These are phyloP conservation scores for Argentina silus DNA, from an alignment of 2,797 vertebrate species.

Conservation along the genomic window DNA sequence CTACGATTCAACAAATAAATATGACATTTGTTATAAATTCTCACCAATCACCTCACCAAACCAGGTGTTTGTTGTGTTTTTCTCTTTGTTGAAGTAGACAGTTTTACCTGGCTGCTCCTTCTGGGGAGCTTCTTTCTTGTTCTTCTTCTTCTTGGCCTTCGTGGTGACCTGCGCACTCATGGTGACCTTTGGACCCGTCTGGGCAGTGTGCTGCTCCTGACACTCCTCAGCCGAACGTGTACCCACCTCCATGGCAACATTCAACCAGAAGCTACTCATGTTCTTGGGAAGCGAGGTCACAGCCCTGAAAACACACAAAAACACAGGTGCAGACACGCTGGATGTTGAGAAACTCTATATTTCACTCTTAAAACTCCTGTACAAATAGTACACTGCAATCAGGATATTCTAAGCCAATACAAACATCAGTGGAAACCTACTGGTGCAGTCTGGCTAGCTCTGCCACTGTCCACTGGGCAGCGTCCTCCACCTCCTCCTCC, in stretches of 20 bases:
- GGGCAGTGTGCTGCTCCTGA: constrained; percentile 73
- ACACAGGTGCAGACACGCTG: constrained; percentile 7
- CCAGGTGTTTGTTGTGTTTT: too few relatives aligned
- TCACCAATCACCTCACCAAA: neutral
- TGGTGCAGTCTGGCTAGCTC: constrained; percentile 70
- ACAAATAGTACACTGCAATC: neutral
- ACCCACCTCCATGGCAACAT: constrained; percentile 83
- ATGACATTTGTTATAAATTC: neutral
- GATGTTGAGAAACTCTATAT: neutral
- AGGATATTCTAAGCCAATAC: neutral
- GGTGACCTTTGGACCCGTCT: constrained; percentile 7
- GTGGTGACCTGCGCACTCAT: constrained; percentile 24
- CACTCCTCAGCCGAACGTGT: constrained; percentile 87
- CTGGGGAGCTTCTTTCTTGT: constrained; percentile 17
- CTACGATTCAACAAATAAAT: neutral
- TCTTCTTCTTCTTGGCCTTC: constrained; percentile 49
- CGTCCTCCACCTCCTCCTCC: constrained; percentile 28
- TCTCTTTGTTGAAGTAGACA: neutral
- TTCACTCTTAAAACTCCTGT: too few relatives aligned
- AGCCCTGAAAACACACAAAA: constrained; percentile 78
- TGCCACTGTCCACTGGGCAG: constrained; percentile 68
- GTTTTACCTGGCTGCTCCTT: constrained; percentile 67
- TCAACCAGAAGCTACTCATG: constrained; percentile 83
- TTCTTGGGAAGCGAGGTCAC: constrained; percentile 80
- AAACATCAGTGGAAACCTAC: constrained; percentile 55